Conservation (phyloP, 2,888 invertebrate genomes). For the Thecocarcelia acutangulata region DNA sequence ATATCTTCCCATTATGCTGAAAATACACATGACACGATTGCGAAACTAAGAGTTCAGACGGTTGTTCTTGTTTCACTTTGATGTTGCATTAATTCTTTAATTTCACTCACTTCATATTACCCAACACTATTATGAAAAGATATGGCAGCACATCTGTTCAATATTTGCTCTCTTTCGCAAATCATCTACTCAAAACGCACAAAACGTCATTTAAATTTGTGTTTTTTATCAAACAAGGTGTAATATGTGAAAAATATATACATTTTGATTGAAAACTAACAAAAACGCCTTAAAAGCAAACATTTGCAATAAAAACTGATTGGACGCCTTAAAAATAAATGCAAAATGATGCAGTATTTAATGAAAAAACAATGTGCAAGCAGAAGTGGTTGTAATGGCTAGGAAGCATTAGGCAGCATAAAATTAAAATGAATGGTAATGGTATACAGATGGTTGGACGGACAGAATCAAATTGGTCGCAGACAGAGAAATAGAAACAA, state of each 20-base stretch:
- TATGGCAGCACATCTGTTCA: slow-evolving; percentile 14
- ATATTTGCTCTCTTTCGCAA: slow-evolving; percentile 2
- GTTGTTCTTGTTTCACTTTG: too few species aligned
- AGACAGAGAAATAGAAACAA: slow-evolving; percentile 61
- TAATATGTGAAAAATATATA: slow-evolving; percentile 59
- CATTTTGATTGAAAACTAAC: slow-evolving; percentile 49
- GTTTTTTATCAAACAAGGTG: slow-evolving; percentile 50
- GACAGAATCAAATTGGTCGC: slow-evolving; percentile 40
- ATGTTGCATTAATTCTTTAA: too few species aligned
- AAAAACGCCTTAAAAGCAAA: slow-evolving; percentile 41
- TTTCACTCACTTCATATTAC: neutral
- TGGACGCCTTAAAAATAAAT: neutral
- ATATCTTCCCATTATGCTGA: too few species aligned
- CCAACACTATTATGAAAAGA: slow-evolving; percentile 14
- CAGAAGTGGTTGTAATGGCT: slow-evolving; percentile 37
- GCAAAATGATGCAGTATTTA: slow-evolving; percentile 20
- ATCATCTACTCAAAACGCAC: slow-evolving; percentile 17
- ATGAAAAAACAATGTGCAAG: slow-evolving; percentile 1
- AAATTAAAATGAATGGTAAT: slow-evolving; percentile 27
- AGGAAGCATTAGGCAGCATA: slow-evolving; percentile 14
- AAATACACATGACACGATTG: too few species aligned
- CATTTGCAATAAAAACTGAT: slow-evolving; percentile 18
- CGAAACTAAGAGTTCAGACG: too few species aligned
- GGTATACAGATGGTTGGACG: slow-evolving; percentile 50
- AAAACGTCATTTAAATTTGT: slow-evolving; percentile 42